phyloP scores from a whole-genome alignment of 2,797 vertebrate species.

The Pangasius krempfi region DNA sequence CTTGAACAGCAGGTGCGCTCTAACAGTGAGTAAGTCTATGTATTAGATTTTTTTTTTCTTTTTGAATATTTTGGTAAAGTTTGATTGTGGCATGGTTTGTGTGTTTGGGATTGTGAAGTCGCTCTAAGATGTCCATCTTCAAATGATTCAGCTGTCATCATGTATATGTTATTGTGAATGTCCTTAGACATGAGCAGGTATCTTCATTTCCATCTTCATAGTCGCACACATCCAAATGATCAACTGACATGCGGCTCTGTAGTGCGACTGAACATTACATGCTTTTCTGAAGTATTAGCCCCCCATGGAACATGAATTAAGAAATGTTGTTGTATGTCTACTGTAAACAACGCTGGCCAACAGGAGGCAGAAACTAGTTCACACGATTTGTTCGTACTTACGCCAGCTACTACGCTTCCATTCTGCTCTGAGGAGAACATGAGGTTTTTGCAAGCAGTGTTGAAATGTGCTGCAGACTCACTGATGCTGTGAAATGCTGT shows the following conservation, averaged over 20 bases:
- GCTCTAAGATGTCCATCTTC: background rate
- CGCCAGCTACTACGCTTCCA: background rate
- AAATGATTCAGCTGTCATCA: background rate
- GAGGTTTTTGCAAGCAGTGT: background rate
- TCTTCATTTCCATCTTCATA: background rate
- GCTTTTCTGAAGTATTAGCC: background rate
- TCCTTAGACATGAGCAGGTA: background rate
- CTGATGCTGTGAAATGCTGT: background rate
- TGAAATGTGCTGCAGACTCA: slow-evolving; percentile 13
- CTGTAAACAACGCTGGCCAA: background rate
- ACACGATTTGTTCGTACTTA: background rate
- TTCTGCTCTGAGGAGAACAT: background rate
- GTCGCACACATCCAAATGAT: background rate
- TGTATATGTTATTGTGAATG: background rate
- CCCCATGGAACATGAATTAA: background rate
- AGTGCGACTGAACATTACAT: background rate
- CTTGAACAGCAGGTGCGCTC: background rate
- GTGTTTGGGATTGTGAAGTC: background rate
- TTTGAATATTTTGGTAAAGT: background rate
- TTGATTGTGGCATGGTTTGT: background rate
- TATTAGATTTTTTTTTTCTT: background rate
- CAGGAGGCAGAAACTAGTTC: background rate
- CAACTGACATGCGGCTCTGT: background rate
- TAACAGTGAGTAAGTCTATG: background rate
- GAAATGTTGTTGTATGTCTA: background rate